phyloP scores from a whole-genome alignment of 2,113 vertebrate genomes.

The Microcebus murinus region DNA sequence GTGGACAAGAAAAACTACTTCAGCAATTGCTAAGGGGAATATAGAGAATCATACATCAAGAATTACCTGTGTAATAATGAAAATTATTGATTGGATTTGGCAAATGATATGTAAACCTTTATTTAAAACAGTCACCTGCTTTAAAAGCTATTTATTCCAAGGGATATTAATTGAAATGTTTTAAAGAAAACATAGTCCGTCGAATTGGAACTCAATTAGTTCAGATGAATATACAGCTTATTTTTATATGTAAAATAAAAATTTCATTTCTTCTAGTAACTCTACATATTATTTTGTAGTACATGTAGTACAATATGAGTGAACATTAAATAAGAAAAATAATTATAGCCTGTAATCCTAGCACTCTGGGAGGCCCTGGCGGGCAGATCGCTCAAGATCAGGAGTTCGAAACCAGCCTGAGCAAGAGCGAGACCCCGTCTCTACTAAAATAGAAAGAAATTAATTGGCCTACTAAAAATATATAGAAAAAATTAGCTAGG shows the following conservation, averaged over 20 bases:
- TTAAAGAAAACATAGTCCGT: not conserved
- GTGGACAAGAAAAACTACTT: not conserved
- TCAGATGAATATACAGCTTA: not conserved
- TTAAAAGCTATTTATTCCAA: not conserved
- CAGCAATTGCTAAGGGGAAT: not conserved
- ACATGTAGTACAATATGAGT: not conserved
- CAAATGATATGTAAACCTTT: not conserved
- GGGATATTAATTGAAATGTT: not conserved
- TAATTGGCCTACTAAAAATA: too few species aligned
- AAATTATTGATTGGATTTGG: not conserved
- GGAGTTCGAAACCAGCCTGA: too few species aligned
- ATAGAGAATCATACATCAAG: not conserved
- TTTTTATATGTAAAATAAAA: not conserved
- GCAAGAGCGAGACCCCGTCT: too few species aligned
- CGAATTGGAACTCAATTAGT: slow-evolving; percentile 16
- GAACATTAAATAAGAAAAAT: slow-evolving; percentile 50
- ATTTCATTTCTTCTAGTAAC: slow-evolving; percentile 34
- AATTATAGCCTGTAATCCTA: slow-evolving; percentile 55
- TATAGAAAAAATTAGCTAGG: too few species aligned
- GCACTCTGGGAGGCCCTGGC: too few species aligned
- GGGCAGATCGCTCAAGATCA: too few species aligned
- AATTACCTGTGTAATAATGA: not conserved
- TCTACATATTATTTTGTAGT: slow-evolving; percentile 50
- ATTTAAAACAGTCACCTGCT: not conserved
- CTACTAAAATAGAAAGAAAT: too few species aligned